Percentiles rank a stretch among this genome's conserved stretches.
Conservation (phyloP, 2,888 invertebrate genomes). For the Chymomyza fuscimana region DNA sequence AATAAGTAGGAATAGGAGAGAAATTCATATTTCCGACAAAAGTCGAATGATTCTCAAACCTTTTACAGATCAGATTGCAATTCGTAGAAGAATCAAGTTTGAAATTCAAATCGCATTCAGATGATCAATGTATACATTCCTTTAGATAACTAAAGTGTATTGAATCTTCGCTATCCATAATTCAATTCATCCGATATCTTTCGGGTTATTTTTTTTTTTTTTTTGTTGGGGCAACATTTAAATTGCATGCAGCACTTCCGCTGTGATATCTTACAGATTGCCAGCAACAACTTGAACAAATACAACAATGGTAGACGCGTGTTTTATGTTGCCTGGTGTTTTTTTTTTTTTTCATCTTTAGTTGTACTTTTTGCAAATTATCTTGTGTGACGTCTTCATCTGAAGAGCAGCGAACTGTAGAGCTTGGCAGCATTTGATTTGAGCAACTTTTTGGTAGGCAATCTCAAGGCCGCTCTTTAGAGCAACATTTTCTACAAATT, state of each 20-base stretch:
- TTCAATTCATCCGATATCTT: background rate
- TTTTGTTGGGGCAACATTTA: background rate
- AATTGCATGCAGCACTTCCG: conserved; percentile 2
- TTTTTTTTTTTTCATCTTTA: background rate
- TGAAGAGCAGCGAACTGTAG: background rate
- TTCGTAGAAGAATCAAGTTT: no score
- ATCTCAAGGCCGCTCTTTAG: no score
- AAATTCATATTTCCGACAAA: no score
- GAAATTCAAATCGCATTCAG: no score
- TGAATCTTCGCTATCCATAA: background rate
- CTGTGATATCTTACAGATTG: background rate
- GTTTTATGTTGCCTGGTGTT: background rate
- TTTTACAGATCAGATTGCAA: no score
- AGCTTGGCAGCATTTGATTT: background rate
- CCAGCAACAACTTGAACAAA: background rate
- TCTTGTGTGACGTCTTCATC: background rate
- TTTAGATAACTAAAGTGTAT: no score
- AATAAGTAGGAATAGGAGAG: no score
- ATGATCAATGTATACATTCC: no score
- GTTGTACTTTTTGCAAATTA: background rate
- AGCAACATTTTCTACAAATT: no score
- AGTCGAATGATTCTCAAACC: no score
- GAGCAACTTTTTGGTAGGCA: background rate
- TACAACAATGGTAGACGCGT: background rate
- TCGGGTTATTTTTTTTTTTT: background rate